Percentiles rank a stretch among this genome's conserved stretches.
phyloP scores from a whole-genome alignment of 2,888 invertebrate species.

The Alloplasta piceator region DNA sequence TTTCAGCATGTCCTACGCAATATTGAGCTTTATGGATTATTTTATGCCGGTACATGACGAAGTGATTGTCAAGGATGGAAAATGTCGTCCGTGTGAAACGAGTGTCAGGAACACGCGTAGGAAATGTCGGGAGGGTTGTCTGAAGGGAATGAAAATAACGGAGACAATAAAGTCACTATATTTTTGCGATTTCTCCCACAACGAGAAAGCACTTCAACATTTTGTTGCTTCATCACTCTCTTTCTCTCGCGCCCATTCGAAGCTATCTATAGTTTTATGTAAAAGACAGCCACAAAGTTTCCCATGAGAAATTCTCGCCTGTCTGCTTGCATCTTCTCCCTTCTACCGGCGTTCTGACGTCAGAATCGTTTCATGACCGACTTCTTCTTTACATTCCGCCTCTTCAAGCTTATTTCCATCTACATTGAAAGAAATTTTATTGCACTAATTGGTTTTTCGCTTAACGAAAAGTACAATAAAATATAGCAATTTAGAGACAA shows the following conservation, averaged over 20 bases:
- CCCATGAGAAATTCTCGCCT: conserved; percentile 59
- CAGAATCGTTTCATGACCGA: conserved; percentile 51
- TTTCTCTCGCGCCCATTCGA: conserved; percentile 4
- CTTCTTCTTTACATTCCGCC: conserved; percentile 22
- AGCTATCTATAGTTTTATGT: conserved; percentile 3
- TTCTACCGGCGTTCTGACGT: conserved; percentile 32
- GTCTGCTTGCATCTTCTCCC: conserved; percentile 45
- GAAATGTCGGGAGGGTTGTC: conserved; percentile 16
- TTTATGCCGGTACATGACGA: background rate
- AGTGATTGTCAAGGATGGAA: conserved; percentile 2
- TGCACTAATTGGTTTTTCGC: too few species aligned
- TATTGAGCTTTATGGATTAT: too few species aligned
- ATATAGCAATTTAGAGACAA: too few species aligned
- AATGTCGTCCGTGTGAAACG: conserved; percentile 20
- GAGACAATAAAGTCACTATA: conserved; percentile 11
- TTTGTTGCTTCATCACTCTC: background rate
- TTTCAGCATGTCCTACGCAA: too few species aligned
- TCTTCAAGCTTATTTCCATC: background rate
- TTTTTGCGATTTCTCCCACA: background rate
- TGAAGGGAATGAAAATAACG: conserved; percentile 19
- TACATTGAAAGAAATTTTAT: too few species aligned
- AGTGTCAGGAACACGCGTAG: conserved; percentile 36
- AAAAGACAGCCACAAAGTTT: conserved; percentile 51
- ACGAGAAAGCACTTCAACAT: background rate
- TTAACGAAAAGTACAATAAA: too few species aligned